Base-by-base conservation (phyloP, 1,140 invertebrate species). In the Heliconius hewitsoni region DNA sequence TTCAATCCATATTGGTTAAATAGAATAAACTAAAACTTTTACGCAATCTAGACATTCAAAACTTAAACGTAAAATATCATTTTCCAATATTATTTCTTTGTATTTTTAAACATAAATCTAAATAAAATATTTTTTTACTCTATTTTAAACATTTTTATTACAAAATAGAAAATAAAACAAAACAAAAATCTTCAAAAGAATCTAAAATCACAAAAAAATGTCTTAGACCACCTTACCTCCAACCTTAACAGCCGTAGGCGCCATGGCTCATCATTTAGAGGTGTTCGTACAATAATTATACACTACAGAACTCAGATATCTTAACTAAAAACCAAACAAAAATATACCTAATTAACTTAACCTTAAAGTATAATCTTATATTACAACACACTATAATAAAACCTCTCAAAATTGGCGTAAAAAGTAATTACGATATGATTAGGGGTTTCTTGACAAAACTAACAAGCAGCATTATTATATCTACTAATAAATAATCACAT, bases 391-490 rank as follows among this genome's bases (percentile, higher is more conserved):
- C 74, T 82, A 82, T 79, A 86, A 90, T 87, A 89, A 90, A 87
- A 86, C 84, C 76, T 82, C 76, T 52, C 46, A 77, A 84, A 89
- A 94, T 93, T 94, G 91, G 91, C 90, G 91, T 93, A 91, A 91
- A 92, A 94, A 91, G 86, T 93, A 93, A 93, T 94, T 92, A 88
- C 84, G 85, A 89, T 90, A 94, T 93, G 91, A 94, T 94, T 93
- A 90, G 85, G 88, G 91, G 91, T 93, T 90, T 89, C 81, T 83
- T 88, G 83, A 89, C 85, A 89, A 92, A 91, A 90, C 90, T 94
- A 94, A 93, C 90, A 89, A 91, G 92, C 88, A 84, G 84, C 82
- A 87, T 86, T 89, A 92, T 92, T 89, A 88, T 46, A 46, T 46
- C 13, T 85, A 84, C 87, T 89, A 91, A 93, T 94, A 93, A 94